phyloP scores from a whole-genome alignment of 2,797 vertebrate genomes.

The Cuculus canorus region DNA sequence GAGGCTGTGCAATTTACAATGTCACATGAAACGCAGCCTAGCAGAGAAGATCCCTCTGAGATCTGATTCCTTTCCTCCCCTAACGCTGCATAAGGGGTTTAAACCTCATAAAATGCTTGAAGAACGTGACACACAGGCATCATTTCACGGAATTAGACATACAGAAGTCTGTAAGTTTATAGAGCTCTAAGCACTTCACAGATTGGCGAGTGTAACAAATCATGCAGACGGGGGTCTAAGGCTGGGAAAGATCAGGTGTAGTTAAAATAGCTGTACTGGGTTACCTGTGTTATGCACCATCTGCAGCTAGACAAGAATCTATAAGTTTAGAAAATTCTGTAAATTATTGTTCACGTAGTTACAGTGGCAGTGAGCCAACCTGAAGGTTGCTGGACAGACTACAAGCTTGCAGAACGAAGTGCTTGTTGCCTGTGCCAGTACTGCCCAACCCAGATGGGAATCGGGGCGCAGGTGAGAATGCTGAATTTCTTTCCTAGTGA shows the following conservation, averaged over 20 bases:
- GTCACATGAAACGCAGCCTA: background rate
- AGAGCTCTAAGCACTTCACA: background rate
- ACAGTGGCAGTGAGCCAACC: background rate
- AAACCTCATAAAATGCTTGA: background rate
- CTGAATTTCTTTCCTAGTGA: background rate
- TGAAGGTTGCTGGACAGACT: background rate
- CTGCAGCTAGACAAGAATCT: background rate
- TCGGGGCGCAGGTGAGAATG: background rate
- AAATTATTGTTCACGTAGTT: background rate
- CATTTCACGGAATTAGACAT: background rate
- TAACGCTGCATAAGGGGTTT: background rate
- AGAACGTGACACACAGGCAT: background rate
- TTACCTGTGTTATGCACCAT: background rate
- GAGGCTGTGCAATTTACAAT: background rate
- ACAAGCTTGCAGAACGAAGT: background rate
- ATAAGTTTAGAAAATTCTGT: background rate
- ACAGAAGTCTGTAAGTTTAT: background rate
- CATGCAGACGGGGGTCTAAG: background rate
- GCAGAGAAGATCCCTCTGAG: background rate
- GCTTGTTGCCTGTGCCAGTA: background rate
- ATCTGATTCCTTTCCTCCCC: background rate
- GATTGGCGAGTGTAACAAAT: background rate
- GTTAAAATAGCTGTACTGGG: background rate
- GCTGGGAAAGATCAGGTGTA: background rate
- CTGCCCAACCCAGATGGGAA: background rate